These are phyloP conservation scores for Cyphomyrus plagiostoma DNA, from an alignment of 2,113 vertebrate genomes.

Conservation along the genomic window DNA sequence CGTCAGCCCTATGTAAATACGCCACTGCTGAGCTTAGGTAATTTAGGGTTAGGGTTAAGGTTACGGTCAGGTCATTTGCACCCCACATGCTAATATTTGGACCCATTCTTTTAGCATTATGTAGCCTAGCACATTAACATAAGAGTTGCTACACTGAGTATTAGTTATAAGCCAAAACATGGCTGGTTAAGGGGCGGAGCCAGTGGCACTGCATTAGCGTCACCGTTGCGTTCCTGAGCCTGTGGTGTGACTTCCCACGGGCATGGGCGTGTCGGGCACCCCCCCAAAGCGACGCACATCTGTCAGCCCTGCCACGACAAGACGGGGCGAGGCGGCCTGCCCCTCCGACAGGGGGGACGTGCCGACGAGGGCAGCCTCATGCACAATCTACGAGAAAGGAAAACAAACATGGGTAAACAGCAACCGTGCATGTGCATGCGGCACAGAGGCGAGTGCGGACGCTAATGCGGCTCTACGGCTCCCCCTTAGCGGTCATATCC, in stretches of 20 bases:
- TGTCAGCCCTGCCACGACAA: slow-evolving; percentile 77
- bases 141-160: background rate
- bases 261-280: slow-evolving; percentile 60
- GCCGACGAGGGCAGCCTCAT: background rate
- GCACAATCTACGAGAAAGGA: background rate
- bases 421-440: background rate
- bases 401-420: background rate
- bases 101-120: background rate
- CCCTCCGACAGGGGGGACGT: background rate
- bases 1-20: background rate
- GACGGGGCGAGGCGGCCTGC: slow-evolving; percentile 33
- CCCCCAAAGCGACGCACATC: slow-evolving; percentile 61
- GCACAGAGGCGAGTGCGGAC: background rate
- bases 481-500: background rate
- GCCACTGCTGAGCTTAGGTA: background rate
- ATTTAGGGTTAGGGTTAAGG: background rate
- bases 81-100: background rate
- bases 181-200: background rate
- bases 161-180: background rate
- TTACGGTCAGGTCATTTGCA: background rate
- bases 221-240: background rate
- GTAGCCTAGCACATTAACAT: background rate
- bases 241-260: background rate
- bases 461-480: background rate
- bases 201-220: background rate